Evolutionary conservation across 2,888 invertebrate species (phyloP).

Genomic region (Eristalis pertinax): DNA sequence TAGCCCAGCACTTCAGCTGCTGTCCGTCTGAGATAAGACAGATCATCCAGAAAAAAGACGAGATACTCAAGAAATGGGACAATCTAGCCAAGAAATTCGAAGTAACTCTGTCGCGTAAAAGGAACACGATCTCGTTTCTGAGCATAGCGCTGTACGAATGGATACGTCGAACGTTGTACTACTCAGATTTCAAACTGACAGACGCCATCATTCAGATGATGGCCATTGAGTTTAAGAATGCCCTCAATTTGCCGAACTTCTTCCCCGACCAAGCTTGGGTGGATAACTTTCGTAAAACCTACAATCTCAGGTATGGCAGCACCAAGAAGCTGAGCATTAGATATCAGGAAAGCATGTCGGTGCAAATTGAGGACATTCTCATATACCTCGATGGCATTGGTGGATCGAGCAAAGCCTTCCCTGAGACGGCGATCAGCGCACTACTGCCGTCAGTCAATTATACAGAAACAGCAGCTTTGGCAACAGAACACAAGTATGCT

Average conservation of each 20-base stretch:
- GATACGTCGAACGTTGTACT: slow-evolving; percentile 80
- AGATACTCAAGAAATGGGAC: slow-evolving; percentile 78
- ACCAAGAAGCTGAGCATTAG: slow-evolving; percentile 77
- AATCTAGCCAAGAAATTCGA: slow-evolving; percentile 78
- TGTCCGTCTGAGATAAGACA: slow-evolving; percentile 80
- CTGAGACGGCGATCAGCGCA: too few species aligned
- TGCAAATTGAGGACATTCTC: slow-evolving; percentile 75
- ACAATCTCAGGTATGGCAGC: slow-evolving; percentile 76
- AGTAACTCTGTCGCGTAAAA: slow-evolving; percentile 76
- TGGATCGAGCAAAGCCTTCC: background rate
- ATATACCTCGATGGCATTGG: slow-evolving; percentile 15
- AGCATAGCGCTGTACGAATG: slow-evolving; percentile 79
- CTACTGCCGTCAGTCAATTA: too few species aligned
- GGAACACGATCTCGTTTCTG: slow-evolving; percentile 77
- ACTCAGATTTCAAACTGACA: slow-evolving; percentile 78
- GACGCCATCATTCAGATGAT: slow-evolving; percentile 79
- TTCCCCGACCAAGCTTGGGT: slow-evolving; percentile 79
- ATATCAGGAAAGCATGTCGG: slow-evolving; percentile 78
- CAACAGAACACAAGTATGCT: background rate
- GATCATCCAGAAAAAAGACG: slow-evolving; percentile 78
- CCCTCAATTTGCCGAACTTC: slow-evolving; percentile 77
- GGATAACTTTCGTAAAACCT: slow-evolving; percentile 77
- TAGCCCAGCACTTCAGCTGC: slow-evolving; percentile 79
- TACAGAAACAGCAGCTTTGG: too few species aligned
- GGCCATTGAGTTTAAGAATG: slow-evolving; percentile 79